These are phyloP conservation scores for Machaerirhynchus nigripectus DNA, from an alignment of 2,113 vertebrate species.

Conservation along the genomic window DNA sequence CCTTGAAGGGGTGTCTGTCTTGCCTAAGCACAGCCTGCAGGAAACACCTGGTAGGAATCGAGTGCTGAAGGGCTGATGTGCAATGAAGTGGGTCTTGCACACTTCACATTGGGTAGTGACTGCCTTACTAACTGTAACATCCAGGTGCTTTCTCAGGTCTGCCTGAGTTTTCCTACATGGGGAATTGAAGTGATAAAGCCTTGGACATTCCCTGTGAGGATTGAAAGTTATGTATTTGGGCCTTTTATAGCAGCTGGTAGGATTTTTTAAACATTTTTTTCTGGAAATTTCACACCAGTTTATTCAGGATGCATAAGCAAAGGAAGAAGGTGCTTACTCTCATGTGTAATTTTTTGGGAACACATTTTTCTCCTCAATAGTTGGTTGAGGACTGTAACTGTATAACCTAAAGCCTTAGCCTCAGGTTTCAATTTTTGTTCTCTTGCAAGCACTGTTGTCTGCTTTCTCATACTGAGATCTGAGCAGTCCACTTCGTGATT, in stretches of 20 bases:
- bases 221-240: not conserved
- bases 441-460: not conserved
- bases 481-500: not conserved
- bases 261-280: not conserved
- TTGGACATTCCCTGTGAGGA: not conserved
- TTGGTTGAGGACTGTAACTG: not conserved
- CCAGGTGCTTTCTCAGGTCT: not conserved
- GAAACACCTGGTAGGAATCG: not conserved
- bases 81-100: rapidly evolving
- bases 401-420: not conserved
- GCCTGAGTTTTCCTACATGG: not conserved
- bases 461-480: not conserved
- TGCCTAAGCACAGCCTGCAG: not conserved
- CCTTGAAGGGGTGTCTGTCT: not conserved
- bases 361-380: not conserved
- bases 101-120: rapidly evolving
- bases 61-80: not conserved
- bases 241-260: not conserved
- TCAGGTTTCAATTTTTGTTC: not conserved
- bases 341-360: not conserved
- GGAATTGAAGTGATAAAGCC: not conserved
- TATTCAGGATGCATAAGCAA: not conserved
- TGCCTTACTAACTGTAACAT: not conserved
- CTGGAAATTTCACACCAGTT: not conserved
- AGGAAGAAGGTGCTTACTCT: not conserved